Evolutionary conservation across 1,140 invertebrate species (phyloP).

Genomic region (Bombyx mandarina): DNA sequence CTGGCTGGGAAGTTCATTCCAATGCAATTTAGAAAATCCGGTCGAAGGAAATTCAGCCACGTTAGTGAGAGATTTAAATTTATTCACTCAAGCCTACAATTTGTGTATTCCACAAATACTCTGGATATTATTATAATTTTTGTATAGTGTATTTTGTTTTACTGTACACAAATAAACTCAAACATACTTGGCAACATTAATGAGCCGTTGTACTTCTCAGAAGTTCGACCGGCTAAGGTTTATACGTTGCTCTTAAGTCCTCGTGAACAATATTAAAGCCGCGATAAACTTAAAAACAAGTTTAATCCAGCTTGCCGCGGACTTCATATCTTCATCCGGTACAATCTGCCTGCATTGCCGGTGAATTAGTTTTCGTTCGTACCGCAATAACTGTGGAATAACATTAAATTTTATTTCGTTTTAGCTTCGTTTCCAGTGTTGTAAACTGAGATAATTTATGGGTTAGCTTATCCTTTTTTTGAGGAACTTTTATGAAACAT

Average conservation of each 20-base stretch:
- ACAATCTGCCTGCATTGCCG: constrained; percentile 47
- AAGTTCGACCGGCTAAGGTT: constrained; percentile 34
- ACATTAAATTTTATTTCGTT: too few species aligned
- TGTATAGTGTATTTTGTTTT: neutral
- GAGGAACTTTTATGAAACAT: too few species aligned
- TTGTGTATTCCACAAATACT: neutral
- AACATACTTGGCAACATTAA: constrained; percentile 8
- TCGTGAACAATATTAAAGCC: constrained; percentile 61
- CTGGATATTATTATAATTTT: neutral
- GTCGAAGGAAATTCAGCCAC: constrained; percentile 17
- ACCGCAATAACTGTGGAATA: neutral
- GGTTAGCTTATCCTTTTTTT: too few species aligned
- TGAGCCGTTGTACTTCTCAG: constrained; percentile 21
- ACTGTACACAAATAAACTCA: neutral
- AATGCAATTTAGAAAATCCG: constrained; percentile 31
- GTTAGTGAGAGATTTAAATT: constrained; percentile 10
- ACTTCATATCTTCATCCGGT: constrained; percentile 45
- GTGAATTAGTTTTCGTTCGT: constrained; percentile 34
- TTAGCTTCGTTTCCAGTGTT: too few species aligned
- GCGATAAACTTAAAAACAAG: constrained; percentile 64
- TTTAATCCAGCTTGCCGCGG: constrained; percentile 55
- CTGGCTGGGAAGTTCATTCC: constrained; percentile 25
- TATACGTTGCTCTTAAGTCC: constrained; percentile 50
- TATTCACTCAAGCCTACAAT: constrained; percentile 2
- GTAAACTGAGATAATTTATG: too few species aligned